Conservation (phyloP, 2,797 vertebrate genomes). For the Channa striata region DNA sequence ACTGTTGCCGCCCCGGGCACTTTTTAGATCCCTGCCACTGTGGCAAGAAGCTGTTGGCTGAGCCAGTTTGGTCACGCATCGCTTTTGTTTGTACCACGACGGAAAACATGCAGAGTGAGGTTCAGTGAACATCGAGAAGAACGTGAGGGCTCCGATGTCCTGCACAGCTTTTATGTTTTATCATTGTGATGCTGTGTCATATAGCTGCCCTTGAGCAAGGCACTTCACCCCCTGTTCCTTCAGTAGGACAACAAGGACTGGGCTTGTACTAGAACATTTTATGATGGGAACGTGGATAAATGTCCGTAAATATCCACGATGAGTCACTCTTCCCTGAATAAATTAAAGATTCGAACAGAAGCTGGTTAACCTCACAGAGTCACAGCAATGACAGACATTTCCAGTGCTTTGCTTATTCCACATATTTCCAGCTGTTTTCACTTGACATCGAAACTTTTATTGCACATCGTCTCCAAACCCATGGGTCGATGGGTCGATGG, state of each 20-base stretch:
- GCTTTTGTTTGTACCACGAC: not conserved
- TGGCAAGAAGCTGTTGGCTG: constrained; percentile 25
- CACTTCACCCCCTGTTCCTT: accelerated
- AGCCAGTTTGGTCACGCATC: constrained; percentile 59
- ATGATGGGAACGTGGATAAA: not conserved
- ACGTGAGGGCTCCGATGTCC: too few relatives aligned
- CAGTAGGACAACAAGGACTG: not conserved
- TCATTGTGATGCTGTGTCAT: too few relatives aligned
- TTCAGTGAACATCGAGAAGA: not conserved
- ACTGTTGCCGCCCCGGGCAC: constrained; percentile 51
- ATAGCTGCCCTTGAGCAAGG: not conserved
- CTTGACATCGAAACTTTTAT: not conserved
- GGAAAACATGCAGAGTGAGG: constrained; percentile 1
- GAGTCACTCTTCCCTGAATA: constrained; percentile 38
- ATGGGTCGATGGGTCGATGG: not conserved
- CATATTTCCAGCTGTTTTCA: constrained; percentile 14
- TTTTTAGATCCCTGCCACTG: not conserved
- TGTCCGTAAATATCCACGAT: not conserved
- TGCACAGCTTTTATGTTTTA: too few relatives aligned
- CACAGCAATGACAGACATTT: constrained; percentile 18
- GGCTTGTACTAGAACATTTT: not conserved
- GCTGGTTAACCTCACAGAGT: constrained; percentile 23
- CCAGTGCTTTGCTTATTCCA: constrained; percentile 1
- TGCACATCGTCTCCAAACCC: not conserved
- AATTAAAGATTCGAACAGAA: constrained; percentile 13